Percentiles rank a stretch among this genome's conserved stretches.
phyloP scores from a whole-genome alignment of 92 coral and sea anemone genomes.

The Zoanthus solanderi region DNA sequence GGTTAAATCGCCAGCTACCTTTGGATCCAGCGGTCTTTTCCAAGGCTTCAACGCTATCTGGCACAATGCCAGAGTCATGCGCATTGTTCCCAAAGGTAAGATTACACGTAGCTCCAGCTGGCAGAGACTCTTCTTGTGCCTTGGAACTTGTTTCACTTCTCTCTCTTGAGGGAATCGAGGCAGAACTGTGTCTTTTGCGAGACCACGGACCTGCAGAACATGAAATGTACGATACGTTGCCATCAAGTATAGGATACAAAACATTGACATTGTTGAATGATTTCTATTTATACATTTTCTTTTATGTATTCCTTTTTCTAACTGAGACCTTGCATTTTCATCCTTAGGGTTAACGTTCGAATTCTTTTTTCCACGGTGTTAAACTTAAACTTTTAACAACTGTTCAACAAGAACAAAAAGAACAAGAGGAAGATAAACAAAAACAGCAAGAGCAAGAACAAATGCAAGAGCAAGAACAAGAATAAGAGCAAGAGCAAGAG shows the following conservation, averaged over 20 bases:
- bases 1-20: constrained; percentile 28
- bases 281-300: no score
- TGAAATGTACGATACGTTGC: neutral
- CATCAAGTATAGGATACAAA: neutral
- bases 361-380: no score
- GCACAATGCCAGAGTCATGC: constrained; percentile 69
- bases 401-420: no score
- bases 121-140: constrained; percentile 20
- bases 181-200: constrained; percentile 31
- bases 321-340: no score
- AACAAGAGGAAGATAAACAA: no score
- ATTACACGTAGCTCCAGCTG: constrained; percentile 13
- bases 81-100: constrained; percentile 34
- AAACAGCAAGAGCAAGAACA: no score
- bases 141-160: constrained; percentile 35
- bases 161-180: constrained; percentile 29
- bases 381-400: no score
- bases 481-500: no score
- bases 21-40: constrained; percentile 45
- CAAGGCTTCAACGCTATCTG: constrained; percentile 43
- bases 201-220: constrained; percentile 61
- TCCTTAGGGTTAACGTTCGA: no score
- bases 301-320: no score
- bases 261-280: no score
- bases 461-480: no score